Evolutionary conservation across 2,888 invertebrate genomes (phyloP).

Genomic region (Steinernema hermaphroditum): DNA sequence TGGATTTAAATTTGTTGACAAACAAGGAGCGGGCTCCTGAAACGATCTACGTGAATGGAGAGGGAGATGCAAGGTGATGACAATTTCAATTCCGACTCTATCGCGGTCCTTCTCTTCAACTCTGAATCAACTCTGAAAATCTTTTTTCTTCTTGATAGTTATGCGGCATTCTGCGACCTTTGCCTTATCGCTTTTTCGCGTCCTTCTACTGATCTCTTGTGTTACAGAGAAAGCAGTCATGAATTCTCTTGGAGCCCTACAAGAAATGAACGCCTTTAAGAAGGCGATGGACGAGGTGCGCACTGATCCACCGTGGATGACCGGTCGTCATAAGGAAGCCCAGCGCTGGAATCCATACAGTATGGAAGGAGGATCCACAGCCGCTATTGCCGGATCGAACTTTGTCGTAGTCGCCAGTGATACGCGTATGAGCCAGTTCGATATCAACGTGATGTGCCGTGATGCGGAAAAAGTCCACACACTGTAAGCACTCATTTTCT

Average conservation of each 20-base stretch:
- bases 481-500: too few species aligned
- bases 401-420: constrained; percentile 93
- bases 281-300: constrained; percentile 49
- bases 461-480: constrained; percentile 63
- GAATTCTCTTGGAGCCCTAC: constrained; percentile 22
- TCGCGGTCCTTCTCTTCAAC: too few species aligned
- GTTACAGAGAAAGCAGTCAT: not conserved
- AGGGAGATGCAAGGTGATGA: not conserved
- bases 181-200: too few species aligned
- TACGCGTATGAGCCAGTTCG: constrained; percentile 68
- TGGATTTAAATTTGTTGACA: not conserved
- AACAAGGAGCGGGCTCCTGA: not conserved
- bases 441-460: constrained; percentile 60
- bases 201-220: too few species aligned
- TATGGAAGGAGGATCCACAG: constrained; percentile 74
- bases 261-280: constrained; percentile 41
- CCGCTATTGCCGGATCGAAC: constrained; percentile 92
- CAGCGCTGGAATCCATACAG: constrained; percentile 64
- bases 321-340: constrained; percentile 43
- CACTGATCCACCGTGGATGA: constrained; percentile 58
- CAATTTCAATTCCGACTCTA: not conserved
- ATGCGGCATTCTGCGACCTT: too few species aligned
- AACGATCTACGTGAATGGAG: not conserved
- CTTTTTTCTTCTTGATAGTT: too few species aligned
- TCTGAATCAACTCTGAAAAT: too few species aligned